Conservation (phyloP, 2,113 vertebrate species). For the Leuciscus idus region DNA sequence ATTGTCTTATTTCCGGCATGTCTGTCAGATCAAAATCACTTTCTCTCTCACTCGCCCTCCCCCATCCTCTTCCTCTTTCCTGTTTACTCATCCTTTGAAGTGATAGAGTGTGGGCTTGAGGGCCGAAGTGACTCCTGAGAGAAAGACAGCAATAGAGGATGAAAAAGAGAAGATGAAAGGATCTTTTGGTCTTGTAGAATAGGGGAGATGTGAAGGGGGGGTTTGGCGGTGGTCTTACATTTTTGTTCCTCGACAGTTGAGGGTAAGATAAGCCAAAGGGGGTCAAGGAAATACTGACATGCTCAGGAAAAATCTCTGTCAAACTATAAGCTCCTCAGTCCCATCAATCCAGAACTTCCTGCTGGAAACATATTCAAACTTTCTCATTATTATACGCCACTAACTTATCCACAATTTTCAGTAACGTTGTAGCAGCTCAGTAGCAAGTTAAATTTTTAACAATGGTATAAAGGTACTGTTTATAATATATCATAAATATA, state of each 20-base stretch:
- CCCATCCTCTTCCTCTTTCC: not conserved
- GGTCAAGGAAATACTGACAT: constrained; percentile 55
- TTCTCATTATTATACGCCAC: not conserved
- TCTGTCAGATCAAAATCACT: constrained; percentile 18
- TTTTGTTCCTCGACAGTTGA: constrained; percentile 33
- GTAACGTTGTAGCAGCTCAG: not conserved
- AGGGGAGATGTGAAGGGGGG: constrained; percentile 28
- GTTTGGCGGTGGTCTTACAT: not conserved
- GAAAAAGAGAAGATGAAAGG: constrained; percentile 45
- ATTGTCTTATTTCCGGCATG: not conserved
- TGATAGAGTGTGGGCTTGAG: constrained; percentile 41
- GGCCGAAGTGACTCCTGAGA: constrained; percentile 48
- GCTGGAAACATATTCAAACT: not conserved
- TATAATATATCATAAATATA: too few species aligned
- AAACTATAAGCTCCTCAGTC: not conserved
- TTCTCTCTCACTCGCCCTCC: not conserved
- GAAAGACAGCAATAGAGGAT: constrained; percentile 23
- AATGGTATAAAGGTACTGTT: too few species aligned
- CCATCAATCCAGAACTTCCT: constrained; percentile 26
- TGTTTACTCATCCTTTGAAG: constrained; percentile 58
- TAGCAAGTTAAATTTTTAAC: not conserved
- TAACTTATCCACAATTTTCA: not conserved
- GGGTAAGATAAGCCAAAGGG: constrained; percentile 28
- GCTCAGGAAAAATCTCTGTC: not conserved
- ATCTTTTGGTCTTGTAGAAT: constrained; percentile 10